These are phyloP conservation scores for Verasper variegatus DNA, from an alignment of 2,113 vertebrate genomes.

Conservation along the genomic window DNA sequence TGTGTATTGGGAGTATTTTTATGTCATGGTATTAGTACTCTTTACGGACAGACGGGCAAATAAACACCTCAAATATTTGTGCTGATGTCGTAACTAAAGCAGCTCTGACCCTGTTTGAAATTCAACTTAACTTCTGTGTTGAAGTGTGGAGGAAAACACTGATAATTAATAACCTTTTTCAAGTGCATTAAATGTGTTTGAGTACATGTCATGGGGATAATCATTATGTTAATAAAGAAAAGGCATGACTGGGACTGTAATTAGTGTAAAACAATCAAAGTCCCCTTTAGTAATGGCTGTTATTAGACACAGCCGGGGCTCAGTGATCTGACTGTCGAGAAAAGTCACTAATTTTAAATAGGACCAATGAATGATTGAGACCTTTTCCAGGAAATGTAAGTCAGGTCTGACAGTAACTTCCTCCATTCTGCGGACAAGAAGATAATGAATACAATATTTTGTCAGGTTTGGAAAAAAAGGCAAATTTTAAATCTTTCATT, in stretches of 20 bases:
- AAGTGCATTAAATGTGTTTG: conserved; percentile 1
- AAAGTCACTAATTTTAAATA: neutral
- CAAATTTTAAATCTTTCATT: no score
- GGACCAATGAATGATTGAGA: neutral
- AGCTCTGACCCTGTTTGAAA: conserved; percentile 1
- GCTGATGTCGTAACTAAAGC: neutral
- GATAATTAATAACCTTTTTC: conserved; percentile 1
- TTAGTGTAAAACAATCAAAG: conserved; percentile 19
- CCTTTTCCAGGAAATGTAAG: no score
- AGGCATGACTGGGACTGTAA: conserved; percentile 1
- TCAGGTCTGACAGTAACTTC: no score
- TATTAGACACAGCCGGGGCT: conserved; percentile 21
- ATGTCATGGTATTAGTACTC: no score
- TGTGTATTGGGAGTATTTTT: no score
- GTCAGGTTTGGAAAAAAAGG: no score
- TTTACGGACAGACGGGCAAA: neutral
- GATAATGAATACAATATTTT: no score
- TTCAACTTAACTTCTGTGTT: conserved; percentile 1
- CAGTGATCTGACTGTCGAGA: neutral
- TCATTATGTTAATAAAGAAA: neutral
- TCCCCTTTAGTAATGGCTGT: neutral
- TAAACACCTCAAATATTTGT: neutral
- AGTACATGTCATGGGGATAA: neutral
- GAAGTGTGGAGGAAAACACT: neutral
- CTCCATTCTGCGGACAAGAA: neutral